Percentiles rank a stretch among this genome's conserved stretches.
These are phyloP conservation scores for Tachuris rubrigastra DNA, from an alignment of 2,113 vertebrate species.

Conservation along the genomic window DNA sequence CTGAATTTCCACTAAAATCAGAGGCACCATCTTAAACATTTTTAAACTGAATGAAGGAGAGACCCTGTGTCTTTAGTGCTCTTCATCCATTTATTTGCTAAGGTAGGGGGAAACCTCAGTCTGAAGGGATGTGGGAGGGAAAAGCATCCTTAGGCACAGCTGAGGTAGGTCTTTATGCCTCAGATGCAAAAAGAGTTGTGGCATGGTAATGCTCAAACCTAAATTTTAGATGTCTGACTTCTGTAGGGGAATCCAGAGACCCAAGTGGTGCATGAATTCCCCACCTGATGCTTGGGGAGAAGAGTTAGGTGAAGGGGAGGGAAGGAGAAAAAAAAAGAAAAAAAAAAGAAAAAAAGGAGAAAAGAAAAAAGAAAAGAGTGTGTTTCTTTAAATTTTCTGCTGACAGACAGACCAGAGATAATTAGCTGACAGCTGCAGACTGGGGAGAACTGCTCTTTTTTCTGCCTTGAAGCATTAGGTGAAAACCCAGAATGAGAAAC, in stretches of 20 bases:
- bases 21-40: background rate
- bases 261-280: background rate
- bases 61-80: background rate
- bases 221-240: background rate
- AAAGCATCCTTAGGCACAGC: background rate
- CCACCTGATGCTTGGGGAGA: background rate
- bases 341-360: too few species aligned
- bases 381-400: slow-evolving; percentile 59
- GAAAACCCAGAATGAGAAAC: slow-evolving; percentile 44
- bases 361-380: background rate
- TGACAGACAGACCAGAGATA: slow-evolving; percentile 51
- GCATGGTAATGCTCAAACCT: background rate
- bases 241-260: background rate
- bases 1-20: background rate
- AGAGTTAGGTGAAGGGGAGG: background rate
- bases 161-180: background rate
- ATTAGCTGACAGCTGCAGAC: slow-evolving; percentile 60
- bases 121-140: background rate
- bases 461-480: slow-evolving; percentile 49
- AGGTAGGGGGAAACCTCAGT: background rate
- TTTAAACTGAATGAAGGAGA: background rate
- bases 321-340: too few species aligned
- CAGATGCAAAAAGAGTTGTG: background rate
- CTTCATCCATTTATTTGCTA: background rate
- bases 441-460: slow-evolving; percentile 33